Evolutionary conservation across 2,113 vertebrate species (phyloP).

Genomic region (Rattus norvegicus): GRCr8 NC_086027.1:47283001-47283500

Average conservation of each 20-base stretch:
- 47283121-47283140: not conserved
- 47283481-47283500: not conserved
- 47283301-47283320: not conserved
- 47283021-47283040: not conserved
- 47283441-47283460: too few relatives aligned
- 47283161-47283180: not conserved
- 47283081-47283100: not conserved
- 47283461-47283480: not conserved
- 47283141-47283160: constrained; percentile 22
- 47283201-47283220: not conserved
- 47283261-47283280: not conserved
- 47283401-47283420: not conserved
- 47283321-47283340: not conserved
- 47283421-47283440: not conserved
- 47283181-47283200: not conserved
- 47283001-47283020: not conserved
- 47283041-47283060: not conserved
- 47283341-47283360: not conserved
- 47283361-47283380: not conserved
- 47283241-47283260: not conserved
- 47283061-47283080: not conserved
- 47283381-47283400: not conserved
- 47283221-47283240: not conserved
- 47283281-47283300: not conserved
- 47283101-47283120: constrained; percentile 35